Conservation (phyloP, 2,113 vertebrate species). For the Periophthalmodon schlosseri region DNA sequence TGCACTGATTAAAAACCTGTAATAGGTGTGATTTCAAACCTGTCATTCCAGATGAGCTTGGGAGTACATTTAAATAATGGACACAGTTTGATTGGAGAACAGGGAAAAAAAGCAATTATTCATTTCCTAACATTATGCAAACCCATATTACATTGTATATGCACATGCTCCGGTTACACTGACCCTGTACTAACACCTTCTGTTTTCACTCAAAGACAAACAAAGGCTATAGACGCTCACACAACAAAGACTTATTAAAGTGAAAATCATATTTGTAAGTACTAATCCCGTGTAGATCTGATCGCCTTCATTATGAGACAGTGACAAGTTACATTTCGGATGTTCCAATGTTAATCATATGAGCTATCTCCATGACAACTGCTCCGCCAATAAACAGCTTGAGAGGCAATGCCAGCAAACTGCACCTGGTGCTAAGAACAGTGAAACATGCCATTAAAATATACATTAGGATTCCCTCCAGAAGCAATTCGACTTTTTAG, state of each 20-base stretch:
- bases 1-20: not conserved
- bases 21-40: conserved; percentile 18
- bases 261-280: too few relatives aligned
- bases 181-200: conserved; percentile 14
- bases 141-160: conserved; percentile 30
- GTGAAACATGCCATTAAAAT: not conserved
- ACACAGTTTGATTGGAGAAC: not conserved
- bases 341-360: not conserved
- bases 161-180: conserved; percentile 28
- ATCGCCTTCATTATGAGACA: not conserved
- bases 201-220: conserved; percentile 19
- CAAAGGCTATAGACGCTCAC: conserved; percentile 10
- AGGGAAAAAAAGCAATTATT: conserved; percentile 6
- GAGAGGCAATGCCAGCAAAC: conserved; percentile 5
- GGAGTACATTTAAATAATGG: conserved; percentile 14
- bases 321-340: conserved; percentile 4
- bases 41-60: conserved; percentile 12
- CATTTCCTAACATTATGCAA: conserved; percentile 11
- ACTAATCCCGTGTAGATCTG: too few relatives aligned
- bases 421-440: not conserved
- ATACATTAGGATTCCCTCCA: not conserved
- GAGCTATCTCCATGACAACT: conserved; percentile 10
- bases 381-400: conserved; percentile 2
- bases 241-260: too few relatives aligned
- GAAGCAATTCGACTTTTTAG: not conserved